A percentile compares a stretch with the other conserved stretches of the same genome.
phyloP scores from a whole-genome alignment of 2,113 vertebrate species.

The Sylvia atricapilla region DNA sequence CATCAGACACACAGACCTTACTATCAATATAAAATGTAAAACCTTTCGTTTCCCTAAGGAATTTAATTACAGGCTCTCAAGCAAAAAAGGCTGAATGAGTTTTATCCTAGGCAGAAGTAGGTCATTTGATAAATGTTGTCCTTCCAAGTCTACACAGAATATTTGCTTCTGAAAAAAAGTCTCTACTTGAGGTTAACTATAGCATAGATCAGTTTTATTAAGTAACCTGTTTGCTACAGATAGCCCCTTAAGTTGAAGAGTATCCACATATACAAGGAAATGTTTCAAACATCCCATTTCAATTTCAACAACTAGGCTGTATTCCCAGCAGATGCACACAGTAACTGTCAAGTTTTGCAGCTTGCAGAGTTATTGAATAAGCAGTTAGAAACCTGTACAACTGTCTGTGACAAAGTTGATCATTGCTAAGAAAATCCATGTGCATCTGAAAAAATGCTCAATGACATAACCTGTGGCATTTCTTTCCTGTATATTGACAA shows the following conservation, averaged over 20 bases:
- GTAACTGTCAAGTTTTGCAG: conserved; percentile 20
- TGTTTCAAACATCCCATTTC: neutral
- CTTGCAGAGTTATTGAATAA: conserved; percentile 3
- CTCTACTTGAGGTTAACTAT: neutral
- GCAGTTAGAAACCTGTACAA: neutral
- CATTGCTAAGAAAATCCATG: neutral
- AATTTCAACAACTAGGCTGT: neutral
- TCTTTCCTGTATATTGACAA: neutral
- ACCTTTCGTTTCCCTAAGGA: neutral
- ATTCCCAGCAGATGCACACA: neutral
- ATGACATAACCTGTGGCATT: neutral
- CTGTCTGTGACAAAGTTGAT: neutral
- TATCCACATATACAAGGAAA: neutral
- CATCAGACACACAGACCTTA: neutral
- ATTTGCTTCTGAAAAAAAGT: neutral
- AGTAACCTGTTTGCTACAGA: neutral
- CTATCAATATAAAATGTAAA: neutral
- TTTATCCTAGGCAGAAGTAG: neutral
- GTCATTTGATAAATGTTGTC: conserved; percentile 12
- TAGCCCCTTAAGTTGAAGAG: neutral
- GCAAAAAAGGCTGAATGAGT: neutral
- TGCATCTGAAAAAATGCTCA: neutral
- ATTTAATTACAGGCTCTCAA: conserved; percentile 7
- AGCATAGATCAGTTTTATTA: conserved; percentile 9
- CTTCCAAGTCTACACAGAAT: neutral